Base-by-base conservation (phyloP, 1,140 invertebrate species). In the Eueides isabella region DNA sequence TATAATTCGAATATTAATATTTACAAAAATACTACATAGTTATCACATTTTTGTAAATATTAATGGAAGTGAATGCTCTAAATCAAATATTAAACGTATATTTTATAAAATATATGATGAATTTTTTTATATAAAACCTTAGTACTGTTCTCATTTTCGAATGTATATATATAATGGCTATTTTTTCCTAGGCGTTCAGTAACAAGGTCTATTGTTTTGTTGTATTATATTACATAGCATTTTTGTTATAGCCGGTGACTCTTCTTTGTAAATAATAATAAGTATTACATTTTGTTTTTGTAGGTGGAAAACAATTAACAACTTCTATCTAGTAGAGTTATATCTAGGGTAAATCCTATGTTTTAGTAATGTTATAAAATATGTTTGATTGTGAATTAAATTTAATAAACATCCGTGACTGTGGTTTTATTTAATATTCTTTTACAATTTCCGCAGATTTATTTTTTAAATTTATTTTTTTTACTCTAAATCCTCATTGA, bases 311-410 rank as follows among this genome's bases (percentile, higher is more conserved):
- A 55, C 48, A n/a, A 44, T 44, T 44, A 11, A 55, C 19, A 55
- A 55, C 48, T 2, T 55, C 26, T 55, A 55, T 55, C 9, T 55
- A 55, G 48, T 12, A 55, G 5, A 19, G 48, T 55, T 31, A 6
- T 55, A 67, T 48, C 33, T 69, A 69, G 67, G 61, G 29, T 35
- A 61, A 61, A 69, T 26, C 19, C 67, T 69, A 33, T 69, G 67
- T 61, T 48, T 65, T 72, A 67, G n/a, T 30, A 44, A 67, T 67
- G 65, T 67, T 67, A 67, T 14, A 35, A 66, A 23, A 67, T 44
- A 67, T 67, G 66, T 67, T 67, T 67, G 41, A 35, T 30, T 30
- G 41, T 67, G 41, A 67, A 67, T 89, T 90, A 55, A 55, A 55
- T 12, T 55, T 26, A 55, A 55, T 55, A 55, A 55, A 55, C 48